Percentiles rank a stretch among this genome's conserved stretches.
phyloP scores from a whole-genome alignment of 2,797 vertebrate species.

The Gymnothorax javanicus region DNA sequence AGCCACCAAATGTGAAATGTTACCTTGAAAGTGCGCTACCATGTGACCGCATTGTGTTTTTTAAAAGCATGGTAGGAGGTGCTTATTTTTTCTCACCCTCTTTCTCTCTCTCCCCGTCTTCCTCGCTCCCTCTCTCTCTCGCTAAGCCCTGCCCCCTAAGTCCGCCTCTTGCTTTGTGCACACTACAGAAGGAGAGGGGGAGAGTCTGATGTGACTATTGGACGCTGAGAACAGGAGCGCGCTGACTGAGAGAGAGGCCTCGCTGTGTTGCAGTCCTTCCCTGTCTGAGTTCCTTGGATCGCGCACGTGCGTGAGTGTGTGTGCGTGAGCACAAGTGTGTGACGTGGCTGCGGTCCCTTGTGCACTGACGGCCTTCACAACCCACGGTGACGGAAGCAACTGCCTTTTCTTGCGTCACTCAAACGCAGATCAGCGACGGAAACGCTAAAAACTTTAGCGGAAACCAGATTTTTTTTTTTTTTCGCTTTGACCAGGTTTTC shows the following conservation, averaged over 20 bases:
- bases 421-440: conserved; percentile 11
- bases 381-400: conserved; percentile 18
- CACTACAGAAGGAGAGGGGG: conserved; percentile 27
- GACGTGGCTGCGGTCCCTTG: conserved; percentile 11
- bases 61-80: conserved; percentile 29
- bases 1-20: not conserved
- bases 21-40: not conserved
- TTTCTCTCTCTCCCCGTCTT: not conserved
- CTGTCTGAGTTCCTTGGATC: not conserved
- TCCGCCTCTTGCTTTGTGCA: conserved; percentile 33
- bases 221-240: conserved; percentile 18
- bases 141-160: conserved; percentile 34
- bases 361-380: conserved; percentile 11
- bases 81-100: conserved; percentile 22
- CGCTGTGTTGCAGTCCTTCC: conserved; percentile 24
- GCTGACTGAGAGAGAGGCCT: conserved; percentile 31
- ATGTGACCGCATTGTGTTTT: conserved; percentile 20
- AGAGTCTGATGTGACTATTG: conserved; percentile 31
- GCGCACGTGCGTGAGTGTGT: conserved; percentile 15
- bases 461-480: conserved; percentile 22
- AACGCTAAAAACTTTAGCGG: not conserved
- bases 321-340: not conserved
- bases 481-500: not conserved
- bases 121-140: conserved; percentile 21
- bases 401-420: conserved; percentile 11